A percentile compares a stretch with the other conserved stretches of the same genome.
Evolutionary conservation across 2,888 invertebrate genomes (phyloP).

Genomic region (Agonopterix arenella): DNA sequence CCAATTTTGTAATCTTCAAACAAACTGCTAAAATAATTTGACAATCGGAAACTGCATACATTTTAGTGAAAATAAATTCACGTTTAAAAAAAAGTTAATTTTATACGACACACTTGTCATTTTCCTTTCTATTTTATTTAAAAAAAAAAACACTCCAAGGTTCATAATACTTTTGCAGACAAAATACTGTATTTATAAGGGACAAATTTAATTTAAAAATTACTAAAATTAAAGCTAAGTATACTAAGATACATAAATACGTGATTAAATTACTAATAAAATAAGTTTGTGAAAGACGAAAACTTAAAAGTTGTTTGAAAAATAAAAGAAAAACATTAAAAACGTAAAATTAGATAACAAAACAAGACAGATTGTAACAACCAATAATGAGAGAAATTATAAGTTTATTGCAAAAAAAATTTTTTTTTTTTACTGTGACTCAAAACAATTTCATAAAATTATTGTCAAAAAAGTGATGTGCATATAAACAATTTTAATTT

Average conservation of each 20-base stretch:
- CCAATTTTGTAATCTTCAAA: conserved; percentile 54
- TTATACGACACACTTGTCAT: conserved; percentile 33
- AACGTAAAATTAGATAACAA: conserved; percentile 72
- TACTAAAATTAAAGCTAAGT: conserved; percentile 65
- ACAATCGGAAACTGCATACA: conserved; percentile 34
- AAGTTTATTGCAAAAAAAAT: conserved; percentile 26
- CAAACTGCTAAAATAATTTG: conserved; percentile 27
- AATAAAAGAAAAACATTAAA: conserved; percentile 29
- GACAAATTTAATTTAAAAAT: conserved; percentile 39
- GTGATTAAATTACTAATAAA: conserved; percentile 47
- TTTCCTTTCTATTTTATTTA: conserved; percentile 6
- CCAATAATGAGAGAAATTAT: conserved; percentile 36
- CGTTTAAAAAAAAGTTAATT: conserved; percentile 10
- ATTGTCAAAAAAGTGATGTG: not conserved
- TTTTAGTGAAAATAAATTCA: conserved; percentile 13
- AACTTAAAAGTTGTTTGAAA: conserved; percentile 40
- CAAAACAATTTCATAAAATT: not conserved
- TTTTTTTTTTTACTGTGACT: not conserved
- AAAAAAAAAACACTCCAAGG: conserved; percentile 51
- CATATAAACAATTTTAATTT: too few relatives aligned
- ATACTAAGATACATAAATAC: conserved; percentile 66
- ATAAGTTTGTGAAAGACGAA: conserved; percentile 41
- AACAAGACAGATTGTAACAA: conserved; percentile 59
- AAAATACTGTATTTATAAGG: conserved; percentile 39
- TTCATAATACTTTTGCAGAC: conserved; percentile 32